These are phyloP conservation scores for Eriosoma lanigerum DNA, from an alignment of 1,140 invertebrate genomes.

Conservation along the genomic window DNA sequence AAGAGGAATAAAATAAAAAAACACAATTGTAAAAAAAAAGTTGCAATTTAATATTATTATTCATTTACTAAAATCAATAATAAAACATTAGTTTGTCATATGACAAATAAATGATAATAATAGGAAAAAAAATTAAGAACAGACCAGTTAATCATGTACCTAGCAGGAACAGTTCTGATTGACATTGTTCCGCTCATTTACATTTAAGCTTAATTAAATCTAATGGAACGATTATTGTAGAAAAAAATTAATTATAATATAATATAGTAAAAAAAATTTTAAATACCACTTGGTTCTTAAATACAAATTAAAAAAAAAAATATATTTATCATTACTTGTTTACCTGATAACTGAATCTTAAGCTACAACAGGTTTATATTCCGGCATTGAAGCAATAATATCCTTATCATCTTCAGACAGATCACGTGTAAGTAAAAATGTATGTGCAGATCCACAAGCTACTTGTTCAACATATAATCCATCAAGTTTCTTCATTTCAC, in stretches of 20 bases:
- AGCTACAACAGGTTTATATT: constrained; percentile 59
- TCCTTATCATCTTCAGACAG: constrained; percentile 69
- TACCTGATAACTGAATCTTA: constrained; percentile 54
- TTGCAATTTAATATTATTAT: constrained; percentile 39
- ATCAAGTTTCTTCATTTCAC: constrained; percentile 82
- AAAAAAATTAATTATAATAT: constrained; percentile 39
- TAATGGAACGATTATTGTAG: constrained; percentile 50
- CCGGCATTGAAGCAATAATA: constrained; percentile 66
- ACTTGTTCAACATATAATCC: constrained; percentile 79
- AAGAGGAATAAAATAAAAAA: background rate
- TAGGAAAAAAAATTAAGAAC: constrained; percentile 47
- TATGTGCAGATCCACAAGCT: constrained; percentile 81
- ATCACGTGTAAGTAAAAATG: constrained; percentile 70
- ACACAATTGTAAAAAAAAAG: constrained; percentile 36
- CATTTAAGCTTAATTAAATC: constrained; percentile 49
- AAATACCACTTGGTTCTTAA: constrained; percentile 51
- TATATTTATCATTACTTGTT: constrained; percentile 18
- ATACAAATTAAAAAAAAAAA: constrained; percentile 41
- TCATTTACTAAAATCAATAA: constrained; percentile 47
- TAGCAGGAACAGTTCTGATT: constrained; percentile 43
- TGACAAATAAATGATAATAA: constrained; percentile 39
- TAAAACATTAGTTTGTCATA: constrained; percentile 4
- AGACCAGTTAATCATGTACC: constrained; percentile 33
- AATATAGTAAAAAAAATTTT: constrained; percentile 44
- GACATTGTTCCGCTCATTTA: constrained; percentile 41